phyloP scores from a whole-genome alignment of 2,113 vertebrate genomes.

The Ailuropoda melanoleuca region DNA sequence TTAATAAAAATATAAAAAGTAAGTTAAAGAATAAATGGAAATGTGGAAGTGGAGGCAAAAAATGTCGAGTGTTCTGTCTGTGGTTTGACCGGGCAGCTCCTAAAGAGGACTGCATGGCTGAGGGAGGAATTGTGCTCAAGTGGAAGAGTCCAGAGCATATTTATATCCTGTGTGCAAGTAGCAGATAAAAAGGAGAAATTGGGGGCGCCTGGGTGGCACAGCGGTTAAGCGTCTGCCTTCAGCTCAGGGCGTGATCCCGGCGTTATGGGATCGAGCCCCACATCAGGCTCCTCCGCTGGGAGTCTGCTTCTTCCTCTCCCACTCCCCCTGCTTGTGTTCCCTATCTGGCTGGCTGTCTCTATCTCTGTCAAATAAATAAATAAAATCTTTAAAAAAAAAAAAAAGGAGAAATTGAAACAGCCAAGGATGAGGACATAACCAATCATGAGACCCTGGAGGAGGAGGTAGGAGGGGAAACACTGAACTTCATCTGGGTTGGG shows the following conservation, averaged over 20 bases:
- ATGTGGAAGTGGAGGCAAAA: background rate
- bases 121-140: background rate
- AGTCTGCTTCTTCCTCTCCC: too few species aligned
- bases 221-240: too few species aligned
- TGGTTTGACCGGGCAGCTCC: background rate
- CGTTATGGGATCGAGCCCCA: too few species aligned
- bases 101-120: fast-evolving
- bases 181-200: background rate
- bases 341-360: too few species aligned
- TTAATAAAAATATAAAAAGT: background rate
- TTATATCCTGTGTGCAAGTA: background rate
- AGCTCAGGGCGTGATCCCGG: too few species aligned
- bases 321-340: too few species aligned
- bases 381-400: too few species aligned
- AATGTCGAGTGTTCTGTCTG: background rate
- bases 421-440: background rate
- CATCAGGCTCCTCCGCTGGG: too few species aligned
- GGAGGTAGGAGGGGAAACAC: background rate
- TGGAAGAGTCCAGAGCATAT: background rate
- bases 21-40: background rate
- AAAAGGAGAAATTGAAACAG: background rate
- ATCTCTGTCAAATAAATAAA: too few species aligned
- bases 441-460: background rate
- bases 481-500: background rate
- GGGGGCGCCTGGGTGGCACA: too few species aligned